Conservation (phyloP, 2,888 invertebrate genomes). For the Andrena haemorrhoa region DNA sequence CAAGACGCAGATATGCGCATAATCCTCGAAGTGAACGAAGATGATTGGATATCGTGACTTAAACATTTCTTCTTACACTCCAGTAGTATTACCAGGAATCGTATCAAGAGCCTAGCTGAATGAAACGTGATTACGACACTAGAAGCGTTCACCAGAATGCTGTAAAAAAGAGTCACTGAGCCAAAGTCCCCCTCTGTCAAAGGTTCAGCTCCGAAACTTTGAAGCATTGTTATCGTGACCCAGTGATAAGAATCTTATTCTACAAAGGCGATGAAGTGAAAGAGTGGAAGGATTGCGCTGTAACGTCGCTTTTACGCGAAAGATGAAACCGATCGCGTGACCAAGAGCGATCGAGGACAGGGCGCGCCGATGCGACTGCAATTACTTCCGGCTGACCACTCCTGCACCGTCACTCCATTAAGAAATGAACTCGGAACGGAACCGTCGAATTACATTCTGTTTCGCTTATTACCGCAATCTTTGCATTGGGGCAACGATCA, state of each 20-base stretch:
- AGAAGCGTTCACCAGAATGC: no score
- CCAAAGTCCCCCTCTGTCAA: background rate
- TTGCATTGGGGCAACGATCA: conserved; percentile 19
- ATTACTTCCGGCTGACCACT: conserved; percentile 65
- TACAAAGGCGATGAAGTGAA: background rate
- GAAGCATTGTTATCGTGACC: background rate
- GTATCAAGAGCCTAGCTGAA: no score
- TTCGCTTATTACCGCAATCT: conserved; percentile 54
- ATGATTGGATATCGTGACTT: no score
- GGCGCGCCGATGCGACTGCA: conserved; percentile 61
- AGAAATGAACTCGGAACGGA: conserved; percentile 63
- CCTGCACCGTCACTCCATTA: conserved; percentile 61
- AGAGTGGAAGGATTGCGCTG: background rate
- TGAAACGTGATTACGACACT: no score
- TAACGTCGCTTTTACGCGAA: conserved; percentile 28
- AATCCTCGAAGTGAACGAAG: no score
- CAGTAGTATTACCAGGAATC: no score
- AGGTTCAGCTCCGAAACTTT: background rate
- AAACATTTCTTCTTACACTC: no score
- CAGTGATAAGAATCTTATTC: background rate
- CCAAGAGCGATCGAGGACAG: conserved; percentile 54
- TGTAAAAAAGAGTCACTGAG: no score
- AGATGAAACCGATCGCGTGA: conserved; percentile 59
- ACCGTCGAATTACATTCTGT: conserved; percentile 58
- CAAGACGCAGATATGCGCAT: no score